Conservation (phyloP, 2,888 invertebrate genomes). For the Empis stercorea region DNA sequence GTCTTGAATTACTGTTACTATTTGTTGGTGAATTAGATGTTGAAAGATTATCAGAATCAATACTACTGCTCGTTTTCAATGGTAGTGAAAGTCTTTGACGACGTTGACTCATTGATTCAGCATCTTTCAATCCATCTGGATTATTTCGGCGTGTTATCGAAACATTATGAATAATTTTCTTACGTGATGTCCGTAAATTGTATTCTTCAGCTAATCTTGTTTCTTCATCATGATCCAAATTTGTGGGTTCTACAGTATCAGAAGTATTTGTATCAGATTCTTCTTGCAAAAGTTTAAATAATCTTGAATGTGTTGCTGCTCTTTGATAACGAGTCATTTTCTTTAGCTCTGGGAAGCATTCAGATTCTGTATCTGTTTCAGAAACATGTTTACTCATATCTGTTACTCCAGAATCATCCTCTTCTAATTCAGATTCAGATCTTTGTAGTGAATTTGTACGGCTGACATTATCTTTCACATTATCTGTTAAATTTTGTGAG, state of each 20-base stretch:
- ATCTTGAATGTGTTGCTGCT: constrained; percentile 57
- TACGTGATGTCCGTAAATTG: constrained; percentile 25
- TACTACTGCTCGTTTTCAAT: constrained; percentile 34
- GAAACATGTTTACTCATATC: constrained; percentile 56
- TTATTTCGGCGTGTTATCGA: constrained; percentile 34
- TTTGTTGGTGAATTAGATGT: constrained; percentile 39
- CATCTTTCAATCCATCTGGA: constrained; percentile 26
- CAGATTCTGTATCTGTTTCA: constrained; percentile 50
- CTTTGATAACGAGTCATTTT: constrained; percentile 50
- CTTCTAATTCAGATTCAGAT: constrained; percentile 40
- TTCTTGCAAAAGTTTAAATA: constrained; percentile 52
- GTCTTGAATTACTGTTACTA: constrained; percentile 36
- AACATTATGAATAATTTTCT: constrained; percentile 35
- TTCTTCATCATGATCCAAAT: constrained; percentile 18
- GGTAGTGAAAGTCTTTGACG: constrained; percentile 42
- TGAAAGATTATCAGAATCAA: constrained; percentile 40
- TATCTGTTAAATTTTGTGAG: constrained; percentile 24
- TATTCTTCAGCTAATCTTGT: constrained; percentile 18
- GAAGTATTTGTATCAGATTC: constrained; percentile 35
- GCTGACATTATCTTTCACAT: constrained; percentile 24
- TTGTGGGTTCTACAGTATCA: background rate
- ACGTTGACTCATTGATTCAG: constrained; percentile 35
- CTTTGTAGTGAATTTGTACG: constrained; percentile 32
- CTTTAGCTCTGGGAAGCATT: constrained; percentile 43
- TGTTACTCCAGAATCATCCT: constrained; percentile 60